Evolutionary conservation across 2,113 vertebrate species (phyloP).

Genomic region (Pluvialis apricaria): DNA sequence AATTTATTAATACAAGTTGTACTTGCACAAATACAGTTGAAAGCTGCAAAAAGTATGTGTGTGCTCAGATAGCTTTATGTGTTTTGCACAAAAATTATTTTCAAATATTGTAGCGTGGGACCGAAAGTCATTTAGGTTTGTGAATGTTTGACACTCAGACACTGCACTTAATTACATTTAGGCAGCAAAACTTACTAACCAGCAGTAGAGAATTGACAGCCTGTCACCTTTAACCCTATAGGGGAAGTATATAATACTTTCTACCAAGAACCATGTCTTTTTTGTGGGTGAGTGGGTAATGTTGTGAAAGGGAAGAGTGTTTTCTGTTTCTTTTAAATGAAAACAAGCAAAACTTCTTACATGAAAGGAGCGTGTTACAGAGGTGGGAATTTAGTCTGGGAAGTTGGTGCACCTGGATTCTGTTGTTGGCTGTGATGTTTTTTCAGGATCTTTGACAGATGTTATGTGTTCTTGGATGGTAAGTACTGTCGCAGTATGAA

Average conservation of each 20-base stretch:
- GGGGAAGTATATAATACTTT: neutral
- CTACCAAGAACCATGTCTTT: neutral
- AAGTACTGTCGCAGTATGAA: neutral
- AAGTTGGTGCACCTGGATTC: neutral
- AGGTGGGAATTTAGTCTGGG: neutral
- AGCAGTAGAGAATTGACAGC: neutral
- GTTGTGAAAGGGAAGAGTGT: neutral
- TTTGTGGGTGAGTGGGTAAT: neutral
- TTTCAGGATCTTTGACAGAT: neutral
- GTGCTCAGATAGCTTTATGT: neutral
- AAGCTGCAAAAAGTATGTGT: neutral
- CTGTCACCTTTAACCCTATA: neutral
- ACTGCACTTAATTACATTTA: neutral
- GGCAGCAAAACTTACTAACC: neutral
- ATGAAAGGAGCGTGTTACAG: neutral
- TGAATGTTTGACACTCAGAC: neutral
- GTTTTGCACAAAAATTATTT: neutral
- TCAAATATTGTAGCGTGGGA: neutral
- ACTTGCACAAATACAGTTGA: neutral
- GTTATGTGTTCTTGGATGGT: neutral
- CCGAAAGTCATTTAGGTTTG: neutral
- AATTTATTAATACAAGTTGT: neutral
- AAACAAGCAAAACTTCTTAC: neutral
- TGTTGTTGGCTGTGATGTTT: neutral
- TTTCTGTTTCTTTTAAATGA: neutral